A percentile compares a stretch with the other conserved stretches of the same genome.
phyloP scores from a whole-genome alignment of 2,888 invertebrate genomes.

The Watsonalla cultraria region DNA sequence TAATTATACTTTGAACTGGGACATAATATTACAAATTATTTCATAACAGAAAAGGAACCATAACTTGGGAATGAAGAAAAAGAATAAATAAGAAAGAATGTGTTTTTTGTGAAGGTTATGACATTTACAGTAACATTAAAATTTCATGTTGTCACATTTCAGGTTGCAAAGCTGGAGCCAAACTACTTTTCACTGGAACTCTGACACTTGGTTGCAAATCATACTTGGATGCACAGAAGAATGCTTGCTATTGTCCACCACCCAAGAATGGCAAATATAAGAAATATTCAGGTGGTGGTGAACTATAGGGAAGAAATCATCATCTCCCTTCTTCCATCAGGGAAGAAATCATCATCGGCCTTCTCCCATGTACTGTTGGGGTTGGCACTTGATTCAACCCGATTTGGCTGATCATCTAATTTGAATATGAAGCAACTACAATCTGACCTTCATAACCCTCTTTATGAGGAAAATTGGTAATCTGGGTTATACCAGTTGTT shows the following conservation, averaged over 20 bases:
- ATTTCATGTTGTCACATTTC: constrained; percentile 26
- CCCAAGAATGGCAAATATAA: constrained; percentile 65
- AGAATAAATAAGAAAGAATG: no score
- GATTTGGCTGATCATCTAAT: no score
- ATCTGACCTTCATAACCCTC: no score
- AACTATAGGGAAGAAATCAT: constrained; percentile 35
- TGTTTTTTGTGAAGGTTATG: no score
- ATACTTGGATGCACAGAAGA: constrained; percentile 89
- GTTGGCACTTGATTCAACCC: no score
- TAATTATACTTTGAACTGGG: neutral
- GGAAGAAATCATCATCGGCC: constrained; percentile 6
- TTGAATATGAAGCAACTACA: no score
- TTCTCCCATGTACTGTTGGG: no score
- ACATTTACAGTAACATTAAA: neutral
- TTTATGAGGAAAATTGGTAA: no score
- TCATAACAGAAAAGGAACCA: no score
- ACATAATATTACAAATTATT: no score
- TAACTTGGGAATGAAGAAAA: no score
- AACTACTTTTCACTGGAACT: constrained; percentile 91
- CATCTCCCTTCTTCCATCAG: constrained; percentile 10
- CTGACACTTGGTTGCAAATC: constrained; percentile 92
- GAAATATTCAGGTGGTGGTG: constrained; percentile 71
- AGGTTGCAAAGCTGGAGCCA: constrained; percentile 92
- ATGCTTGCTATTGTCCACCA: constrained; percentile 88
- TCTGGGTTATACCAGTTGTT: no score